Base-by-base conservation (phyloP, 1,140 invertebrate genomes). In the Scaptodrosophila lebanonensis region DNA sequence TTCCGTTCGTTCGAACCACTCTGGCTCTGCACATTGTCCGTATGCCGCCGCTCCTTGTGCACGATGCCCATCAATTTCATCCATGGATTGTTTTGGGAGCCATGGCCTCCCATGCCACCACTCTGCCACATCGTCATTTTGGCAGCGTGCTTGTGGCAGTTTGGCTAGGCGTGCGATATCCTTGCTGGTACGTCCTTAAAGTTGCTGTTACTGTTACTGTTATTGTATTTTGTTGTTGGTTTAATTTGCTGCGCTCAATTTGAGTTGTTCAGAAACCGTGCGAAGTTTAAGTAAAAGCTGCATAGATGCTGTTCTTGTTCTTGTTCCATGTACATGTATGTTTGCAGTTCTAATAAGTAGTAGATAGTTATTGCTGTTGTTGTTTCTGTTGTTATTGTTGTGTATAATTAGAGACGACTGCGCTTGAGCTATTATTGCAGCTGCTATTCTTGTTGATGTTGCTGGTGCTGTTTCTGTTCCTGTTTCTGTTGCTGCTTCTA, bases 31-130 rank as follows among this genome's bases (percentile, higher is more conserved):
- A 87, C 87, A 27, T 88, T 89, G 49, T 89, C 90, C 32, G 89
- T 88, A 57, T 92, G 90, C 6, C 92, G 87, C 43, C 91, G 86
- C 83, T 93, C 91, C 87, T 93, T 93, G 88, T 93, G 92, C 40
- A 94, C 92, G 72, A 94, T 93, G 63, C 92, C 92, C 93, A 94
- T 94, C 44, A 94, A 88, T 83, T 93, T 93, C 91, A 93, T 92
- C 93, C 93, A 94, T 62, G 93, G 92, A 87, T 93, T 93, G 90
- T 93, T 93, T 77, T 92, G 91, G 88, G 91, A 90, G 79, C 92
- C 92, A 90, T 92, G 92, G 87, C 92, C 92, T 65, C 91, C 91
- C 85, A 87, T 87, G 53, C 83, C 83, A 49, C 83, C 83, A 87
- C 92, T 92, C 88, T 93, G 92, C 92, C 92, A 93, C 92, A 93